These are phyloP conservation scores for Hirtodrosophila cameraria DNA, from an alignment of 2,888 invertebrate genomes.

Conservation along the genomic window DNA sequence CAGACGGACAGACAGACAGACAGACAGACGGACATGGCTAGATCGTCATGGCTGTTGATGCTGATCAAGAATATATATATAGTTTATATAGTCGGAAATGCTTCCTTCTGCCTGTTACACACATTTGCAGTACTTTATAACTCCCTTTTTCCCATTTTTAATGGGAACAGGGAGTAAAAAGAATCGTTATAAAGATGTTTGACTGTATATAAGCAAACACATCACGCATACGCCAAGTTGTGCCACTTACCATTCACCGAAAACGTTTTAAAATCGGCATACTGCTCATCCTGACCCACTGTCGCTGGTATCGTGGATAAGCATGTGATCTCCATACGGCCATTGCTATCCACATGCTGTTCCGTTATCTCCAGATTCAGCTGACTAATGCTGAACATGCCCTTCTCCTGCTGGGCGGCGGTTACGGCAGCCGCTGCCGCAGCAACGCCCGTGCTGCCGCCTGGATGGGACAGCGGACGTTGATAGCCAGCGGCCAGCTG, in stretches of 20 bases:
- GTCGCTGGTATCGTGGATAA: conserved; percentile 91
- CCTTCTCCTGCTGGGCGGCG: conserved; percentile 80
- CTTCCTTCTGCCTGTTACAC: no score
- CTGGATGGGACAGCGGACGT: conserved; percentile 77
- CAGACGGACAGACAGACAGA: no score
- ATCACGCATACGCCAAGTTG: conserved; percentile 50
- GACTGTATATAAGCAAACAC: no score
- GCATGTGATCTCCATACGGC: conserved; percentile 89
- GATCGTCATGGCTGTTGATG: no score
- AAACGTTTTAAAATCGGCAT: conserved; percentile 90
- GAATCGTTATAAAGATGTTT: no score
- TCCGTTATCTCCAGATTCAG: conserved; percentile 90
- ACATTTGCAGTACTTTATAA: no score
- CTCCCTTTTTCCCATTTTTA: no score
- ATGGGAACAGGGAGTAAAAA: no score
- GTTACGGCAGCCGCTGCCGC: conserved; percentile 82
- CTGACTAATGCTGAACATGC: conserved; percentile 87
- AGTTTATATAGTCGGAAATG: no score
- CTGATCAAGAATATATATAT: no score
- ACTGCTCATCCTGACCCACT: conserved; percentile 88
- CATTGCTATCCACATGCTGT: conserved; percentile 89
- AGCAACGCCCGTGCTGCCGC: conserved; percentile 81
- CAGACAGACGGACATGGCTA: no score
- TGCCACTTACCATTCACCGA: conserved; percentile 88
- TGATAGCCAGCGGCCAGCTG: conserved; percentile 80